Evolutionary conservation across 2,888 invertebrate genomes (phyloP).

Genomic region (Caenorhabditis macrosperma): DNA sequence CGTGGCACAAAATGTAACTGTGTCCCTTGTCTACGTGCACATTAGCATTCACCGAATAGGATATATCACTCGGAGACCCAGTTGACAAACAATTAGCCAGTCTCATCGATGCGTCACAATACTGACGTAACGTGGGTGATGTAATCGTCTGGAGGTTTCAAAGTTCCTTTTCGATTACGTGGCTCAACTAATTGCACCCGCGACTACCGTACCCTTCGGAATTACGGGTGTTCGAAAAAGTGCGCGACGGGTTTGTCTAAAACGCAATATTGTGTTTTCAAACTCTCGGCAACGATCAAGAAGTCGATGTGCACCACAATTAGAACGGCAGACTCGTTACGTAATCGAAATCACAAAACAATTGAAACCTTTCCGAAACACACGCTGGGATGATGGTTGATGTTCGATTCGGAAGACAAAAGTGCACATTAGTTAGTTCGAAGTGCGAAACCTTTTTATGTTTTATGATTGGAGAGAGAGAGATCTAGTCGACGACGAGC

Average conservation of each 20-base stretch:
- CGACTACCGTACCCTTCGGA: not conserved
- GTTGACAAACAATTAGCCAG: not conserved
- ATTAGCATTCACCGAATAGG: no score
- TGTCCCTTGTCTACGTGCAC: no score
- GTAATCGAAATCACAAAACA: conserved; percentile 29
- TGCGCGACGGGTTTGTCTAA: not conserved
- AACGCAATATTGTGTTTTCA: not conserved
- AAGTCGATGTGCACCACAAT: no score
- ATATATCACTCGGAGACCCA: not conserved
- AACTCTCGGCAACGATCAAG: not conserved
- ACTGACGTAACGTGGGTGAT: not conserved
- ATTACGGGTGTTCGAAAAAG: not conserved
- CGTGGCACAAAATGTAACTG: no score
- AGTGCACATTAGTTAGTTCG: conserved; percentile 33
- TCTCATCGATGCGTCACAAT: not conserved
- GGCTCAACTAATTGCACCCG: not conserved
- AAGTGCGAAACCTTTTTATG: conserved; percentile 38
- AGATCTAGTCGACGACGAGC: no score
- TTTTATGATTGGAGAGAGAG: conserved; percentile 19
- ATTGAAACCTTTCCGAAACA: conserved; percentile 42
- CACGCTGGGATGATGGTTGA: conserved; percentile 12
- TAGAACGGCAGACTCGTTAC: no score
- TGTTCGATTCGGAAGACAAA: conserved; percentile 23
- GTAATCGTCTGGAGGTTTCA: not conserved
- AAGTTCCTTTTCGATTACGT: not conserved